Evolutionary conservation across 1,140 invertebrate genomes (phyloP).

Genomic region (Neotoxoptera formosana): DNA sequence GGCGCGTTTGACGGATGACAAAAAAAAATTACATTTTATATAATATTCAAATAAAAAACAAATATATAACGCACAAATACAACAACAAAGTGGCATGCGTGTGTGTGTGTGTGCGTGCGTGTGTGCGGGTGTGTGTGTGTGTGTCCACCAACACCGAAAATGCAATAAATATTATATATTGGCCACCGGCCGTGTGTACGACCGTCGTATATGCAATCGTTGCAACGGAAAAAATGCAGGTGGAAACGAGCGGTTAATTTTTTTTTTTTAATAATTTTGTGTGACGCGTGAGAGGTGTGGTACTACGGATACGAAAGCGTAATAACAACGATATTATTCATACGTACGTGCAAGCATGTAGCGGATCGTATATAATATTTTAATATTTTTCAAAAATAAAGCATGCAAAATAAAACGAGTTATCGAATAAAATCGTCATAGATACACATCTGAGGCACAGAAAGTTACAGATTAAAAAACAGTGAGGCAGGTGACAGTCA

Average conservation of each 20-base stretch:
- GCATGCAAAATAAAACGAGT: slow-evolving; percentile 41
- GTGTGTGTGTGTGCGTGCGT: background rate
- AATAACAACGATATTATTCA: background rate
- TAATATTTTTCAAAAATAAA: slow-evolving; percentile 1
- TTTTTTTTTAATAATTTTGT: too few species aligned
- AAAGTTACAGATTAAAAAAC: slow-evolving; percentile 37
- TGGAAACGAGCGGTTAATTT: background rate
- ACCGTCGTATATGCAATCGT: background rate
- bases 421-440: slow-evolving; percentile 33
- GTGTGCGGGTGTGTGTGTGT: too few species aligned
- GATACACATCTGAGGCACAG: slow-evolving; percentile 57
- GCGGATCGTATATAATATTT: background rate
- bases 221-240: background rate
- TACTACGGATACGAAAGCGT: background rate
- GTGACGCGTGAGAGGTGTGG: background rate
- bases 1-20: background rate
- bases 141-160: background rate
- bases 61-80: background rate
- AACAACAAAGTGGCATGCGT: background rate
- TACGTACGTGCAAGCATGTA: background rate
- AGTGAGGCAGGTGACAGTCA: slow-evolving; percentile 58
- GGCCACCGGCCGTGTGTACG: background rate
- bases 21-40: background rate
- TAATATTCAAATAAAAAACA: background rate
- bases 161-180: background rate